Conservation (phyloP, 1,140 invertebrate genomes). For the Sinella curviseta region DNA sequence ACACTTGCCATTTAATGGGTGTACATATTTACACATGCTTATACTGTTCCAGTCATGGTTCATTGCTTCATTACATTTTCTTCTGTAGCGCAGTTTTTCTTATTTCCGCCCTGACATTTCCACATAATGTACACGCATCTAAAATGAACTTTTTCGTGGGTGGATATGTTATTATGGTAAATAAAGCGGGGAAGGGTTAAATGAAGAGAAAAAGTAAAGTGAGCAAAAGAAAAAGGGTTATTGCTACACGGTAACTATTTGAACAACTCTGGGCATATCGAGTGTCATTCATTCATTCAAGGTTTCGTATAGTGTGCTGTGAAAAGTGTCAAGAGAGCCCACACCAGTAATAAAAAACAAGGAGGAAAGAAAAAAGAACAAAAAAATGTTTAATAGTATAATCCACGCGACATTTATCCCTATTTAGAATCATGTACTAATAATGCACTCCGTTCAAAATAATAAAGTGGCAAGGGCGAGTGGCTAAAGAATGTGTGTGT, state of each 20-base stretch:
- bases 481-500: too few species aligned
- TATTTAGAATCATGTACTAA: too few species aligned
- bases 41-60: too few species aligned
- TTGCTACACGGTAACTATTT: too few species aligned
- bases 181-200: neutral
- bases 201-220: neutral
- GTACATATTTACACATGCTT: too few species aligned
- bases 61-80: slow-evolving; percentile 19
- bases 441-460: too few species aligned
- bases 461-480: too few species aligned
- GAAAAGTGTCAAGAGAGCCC: slow-evolving; percentile 15
- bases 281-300: neutral
- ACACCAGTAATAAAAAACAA: neutral
- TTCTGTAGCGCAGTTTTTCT: neutral
- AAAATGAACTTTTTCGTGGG: neutral
- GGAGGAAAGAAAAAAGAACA: neutral
- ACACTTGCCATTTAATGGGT: neutral
- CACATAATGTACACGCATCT: neutral
- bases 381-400: neutral
- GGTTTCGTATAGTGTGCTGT: neutral
- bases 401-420: neutral
- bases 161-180: neutral
- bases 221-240: neutral
- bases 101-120: slow-evolving; percentile 7
- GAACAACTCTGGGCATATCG: neutral